Evolutionary conservation across 2,888 invertebrate genomes (phyloP), one percentile per base, ranked within the genome.

Genomic region (Sphecodes monilicornis): DNA sequence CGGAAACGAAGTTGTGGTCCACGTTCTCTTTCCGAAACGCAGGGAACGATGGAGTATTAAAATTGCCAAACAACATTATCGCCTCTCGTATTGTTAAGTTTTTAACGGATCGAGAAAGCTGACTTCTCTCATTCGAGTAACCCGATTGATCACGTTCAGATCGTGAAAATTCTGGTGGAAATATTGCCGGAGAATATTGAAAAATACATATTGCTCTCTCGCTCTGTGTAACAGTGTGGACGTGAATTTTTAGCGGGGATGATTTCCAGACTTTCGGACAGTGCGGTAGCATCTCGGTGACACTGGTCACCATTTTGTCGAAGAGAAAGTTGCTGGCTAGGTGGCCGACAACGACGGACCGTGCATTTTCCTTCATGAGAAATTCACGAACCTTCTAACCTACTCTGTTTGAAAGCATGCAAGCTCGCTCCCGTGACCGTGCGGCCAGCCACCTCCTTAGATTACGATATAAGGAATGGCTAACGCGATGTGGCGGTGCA

Each of bases 381-480:
- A 91, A 93, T 93, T 93, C 91, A 93, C 90, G 88, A 92, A 87
- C 86, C 88, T 85, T 89, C 86, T 89, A 91, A 90, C 91, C 91
- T 90, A 89, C 91, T 90, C 90, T 87, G 89, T 91, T 91, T 91
- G 89, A 90, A 91, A 82, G 88, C 93, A 90, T 91, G 92, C 91
- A 88, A 92, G 89, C 92, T 89, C 86, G 85, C 88, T 84, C 85
- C 88, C 89, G 86, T 86, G 89, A 90, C 89, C 89, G 88, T 80
- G 83, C 91, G 92, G 90, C 90, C 91, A 90, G 91, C 91, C 91
- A 92, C 92, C 93, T 92, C 89, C 91, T 93, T 92, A 93, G 92
- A 92, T 93, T 92, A 92, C 93, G 91, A 92, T 92, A 92, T 92
- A 92, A 93, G 90, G 91, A 93, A 91, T 89, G 91, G 91, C 89